Percentiles rank a stretch among this genome's conserved stretches.
phyloP scores from a whole-genome alignment of 1,140 invertebrate genomes.

The Leptinotarsa texana region DNA sequence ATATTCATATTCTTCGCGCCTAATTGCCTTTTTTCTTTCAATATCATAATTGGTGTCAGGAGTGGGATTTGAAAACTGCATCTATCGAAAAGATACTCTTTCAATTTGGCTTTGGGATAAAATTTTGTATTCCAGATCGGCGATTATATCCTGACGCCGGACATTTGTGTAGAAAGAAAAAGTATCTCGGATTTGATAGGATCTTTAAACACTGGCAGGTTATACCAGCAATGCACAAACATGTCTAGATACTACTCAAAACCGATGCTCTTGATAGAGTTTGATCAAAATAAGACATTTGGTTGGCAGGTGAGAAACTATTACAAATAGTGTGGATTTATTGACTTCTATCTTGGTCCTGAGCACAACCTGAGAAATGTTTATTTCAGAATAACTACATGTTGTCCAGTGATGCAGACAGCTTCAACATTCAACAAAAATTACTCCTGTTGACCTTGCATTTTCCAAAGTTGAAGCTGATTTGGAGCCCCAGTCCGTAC shows the following conservation, averaged over 20 bases:
- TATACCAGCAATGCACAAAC: constrained; percentile 92
- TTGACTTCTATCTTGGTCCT: not conserved
- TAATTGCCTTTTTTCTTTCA: too few species aligned
- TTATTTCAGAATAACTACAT: constrained; percentile 74
- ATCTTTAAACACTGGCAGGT: constrained; percentile 89
- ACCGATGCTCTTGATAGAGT: constrained; percentile 94
- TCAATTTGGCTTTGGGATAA: too few species aligned
- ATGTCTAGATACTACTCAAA: constrained; percentile 88
- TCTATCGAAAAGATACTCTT: too few species aligned
- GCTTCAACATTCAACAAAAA: constrained; percentile 79
- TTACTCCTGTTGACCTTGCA: constrained; percentile 91
- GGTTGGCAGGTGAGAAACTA: constrained; percentile 71
- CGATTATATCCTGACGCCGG: constrained; percentile 96
- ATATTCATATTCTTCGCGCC: too few species aligned
- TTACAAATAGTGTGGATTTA: too few species aligned
- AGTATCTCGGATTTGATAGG: constrained; percentile 97
- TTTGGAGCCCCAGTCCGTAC: constrained; percentile 95
- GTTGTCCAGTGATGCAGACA: constrained; percentile 74
- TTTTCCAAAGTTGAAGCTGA: constrained; percentile 87
- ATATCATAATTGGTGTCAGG: too few species aligned
- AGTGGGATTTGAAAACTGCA: too few species aligned
- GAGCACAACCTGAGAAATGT: not conserved
- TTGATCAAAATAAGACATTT: constrained; percentile 93
- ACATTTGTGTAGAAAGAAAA: constrained; percentile 96
- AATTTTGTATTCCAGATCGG: constrained; percentile 69